phyloP scores from a whole-genome alignment of 2,888 invertebrate genomes.

The Sminthurinus aureus region DNA sequence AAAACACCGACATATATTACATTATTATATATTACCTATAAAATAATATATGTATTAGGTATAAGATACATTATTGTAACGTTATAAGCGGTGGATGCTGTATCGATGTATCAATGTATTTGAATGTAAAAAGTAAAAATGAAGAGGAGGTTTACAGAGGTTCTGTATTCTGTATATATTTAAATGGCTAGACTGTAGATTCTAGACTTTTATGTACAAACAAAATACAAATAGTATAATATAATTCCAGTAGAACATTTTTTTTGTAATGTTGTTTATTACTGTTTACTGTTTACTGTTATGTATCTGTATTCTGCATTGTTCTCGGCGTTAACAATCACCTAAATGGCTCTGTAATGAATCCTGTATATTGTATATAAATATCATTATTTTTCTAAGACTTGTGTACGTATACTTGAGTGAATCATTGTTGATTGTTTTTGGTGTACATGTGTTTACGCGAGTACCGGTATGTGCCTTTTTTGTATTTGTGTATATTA shows the following conservation, averaged over 20 bases:
- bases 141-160: neutral
- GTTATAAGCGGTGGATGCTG: too few relatives aligned
- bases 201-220: neutral
- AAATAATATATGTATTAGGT: too few relatives aligned
- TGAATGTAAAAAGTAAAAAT: too few relatives aligned
- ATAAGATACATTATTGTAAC: neutral
- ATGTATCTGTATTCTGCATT: neutral
- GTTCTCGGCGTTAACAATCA: constrained; percentile 10
- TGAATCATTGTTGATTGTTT: constrained; percentile 12
- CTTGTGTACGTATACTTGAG: neutral
- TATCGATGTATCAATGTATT: too few relatives aligned
- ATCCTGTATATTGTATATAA: neutral
- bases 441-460: neutral
- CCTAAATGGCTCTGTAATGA: constrained; percentile 1
- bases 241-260: neutral
- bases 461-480: neutral
- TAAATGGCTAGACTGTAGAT: neutral
- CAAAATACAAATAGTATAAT: neutral
- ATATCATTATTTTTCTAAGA: constrained; percentile 13
- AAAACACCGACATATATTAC: neutral
- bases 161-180: neutral
- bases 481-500: neutral
- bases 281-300: constrained; percentile 6
- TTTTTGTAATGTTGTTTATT: neutral
- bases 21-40: too few relatives aligned